Base-by-base conservation (phyloP, 2,113 vertebrate genomes). In the Dipodomys stephensi region DNA sequence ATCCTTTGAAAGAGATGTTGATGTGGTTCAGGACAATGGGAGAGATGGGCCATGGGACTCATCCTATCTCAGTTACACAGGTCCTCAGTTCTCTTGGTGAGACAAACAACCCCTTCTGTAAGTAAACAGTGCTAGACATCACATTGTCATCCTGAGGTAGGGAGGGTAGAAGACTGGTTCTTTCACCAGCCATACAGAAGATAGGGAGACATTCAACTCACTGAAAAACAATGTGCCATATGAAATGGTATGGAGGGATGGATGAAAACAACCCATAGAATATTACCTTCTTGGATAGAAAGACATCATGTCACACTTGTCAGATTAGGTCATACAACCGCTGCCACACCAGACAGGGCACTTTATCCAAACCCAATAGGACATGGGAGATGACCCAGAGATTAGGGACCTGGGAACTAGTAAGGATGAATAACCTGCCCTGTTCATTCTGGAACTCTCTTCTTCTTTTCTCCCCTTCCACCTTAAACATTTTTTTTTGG, bases 161-260 rank as follows among this genome's bases (percentile, higher is more conserved):
- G 35, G 53, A 44, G 67, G 32, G 27, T 39, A 9, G 57, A 15
- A 60, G 57, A 60, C 18, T 60, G 64, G 18, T 23, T 3, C 39
- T 87, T 7, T 22, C 1, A 69, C n/a, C 4, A 80, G 67, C 28
- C 44, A 80, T 12, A 15, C 1, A 16, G 71, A 87, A 11, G 7
- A 74, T 9, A 87, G 62, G 84, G 84, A 89, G 91, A 86, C 73
- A 89, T 25, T 69, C 28, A 46, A 53, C 5, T 79, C 90, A 49
- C 25, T 10, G 39, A 9, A 35, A 57, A 57, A 74, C 27, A 53
- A 35, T 3, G 23, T 27, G 68, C 72, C 87, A 53, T 32, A 53
- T 69, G 77, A 92, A 93, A 78, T 19, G 69, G 12, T 73, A 1
- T 35, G 71, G 46, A 69, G 67, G 71, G 35, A 32, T 23, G 74